These are phyloP conservation scores for Pyralis farinalis DNA, from an alignment of 2,888 invertebrate genomes.

Conservation along the genomic window DNA sequence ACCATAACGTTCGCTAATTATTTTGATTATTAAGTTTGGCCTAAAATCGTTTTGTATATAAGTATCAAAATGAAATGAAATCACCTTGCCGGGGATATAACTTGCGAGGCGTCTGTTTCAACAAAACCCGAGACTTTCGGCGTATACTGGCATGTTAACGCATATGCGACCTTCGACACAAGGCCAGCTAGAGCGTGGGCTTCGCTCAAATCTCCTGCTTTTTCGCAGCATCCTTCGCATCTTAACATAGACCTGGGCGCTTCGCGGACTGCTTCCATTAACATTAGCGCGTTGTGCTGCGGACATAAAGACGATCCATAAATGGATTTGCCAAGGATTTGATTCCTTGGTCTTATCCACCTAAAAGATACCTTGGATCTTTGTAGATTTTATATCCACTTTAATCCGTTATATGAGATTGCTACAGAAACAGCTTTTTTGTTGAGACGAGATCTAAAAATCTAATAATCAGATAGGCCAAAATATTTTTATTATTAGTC, in stretches of 20 bases:
- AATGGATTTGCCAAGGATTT: constrained; percentile 16
- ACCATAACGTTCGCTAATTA: no score
- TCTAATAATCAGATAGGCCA: no score
- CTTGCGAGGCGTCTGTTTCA: constrained; percentile 54
- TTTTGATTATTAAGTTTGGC: no score
- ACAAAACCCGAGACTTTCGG: constrained; percentile 61
- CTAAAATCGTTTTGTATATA: no score
- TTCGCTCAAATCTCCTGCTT: constrained; percentile 60
- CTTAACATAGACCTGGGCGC: constrained; percentile 44
- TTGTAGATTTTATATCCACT: no score
- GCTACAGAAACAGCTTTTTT: no score
- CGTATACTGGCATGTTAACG: constrained; percentile 53
- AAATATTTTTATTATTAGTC: no score
- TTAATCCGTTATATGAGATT: no score
- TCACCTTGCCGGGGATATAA: constrained; percentile 65
- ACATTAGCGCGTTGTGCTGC: constrained; percentile 57
- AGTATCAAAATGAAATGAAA: background rate
- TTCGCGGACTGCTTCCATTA: constrained; percentile 56
- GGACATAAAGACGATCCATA: no score
- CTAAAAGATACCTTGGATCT: no score
- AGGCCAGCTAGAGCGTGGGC: constrained; percentile 65
- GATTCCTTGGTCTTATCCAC: constrained; percentile 13
- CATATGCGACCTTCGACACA: constrained; percentile 60
- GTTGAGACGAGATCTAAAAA: no score
- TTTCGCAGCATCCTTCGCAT: constrained; percentile 38